Evolutionary conservation across 2,888 invertebrate species (phyloP), one percentile per base, ranked within the genome.

Genomic region (Sussaba pulchella): DNA sequence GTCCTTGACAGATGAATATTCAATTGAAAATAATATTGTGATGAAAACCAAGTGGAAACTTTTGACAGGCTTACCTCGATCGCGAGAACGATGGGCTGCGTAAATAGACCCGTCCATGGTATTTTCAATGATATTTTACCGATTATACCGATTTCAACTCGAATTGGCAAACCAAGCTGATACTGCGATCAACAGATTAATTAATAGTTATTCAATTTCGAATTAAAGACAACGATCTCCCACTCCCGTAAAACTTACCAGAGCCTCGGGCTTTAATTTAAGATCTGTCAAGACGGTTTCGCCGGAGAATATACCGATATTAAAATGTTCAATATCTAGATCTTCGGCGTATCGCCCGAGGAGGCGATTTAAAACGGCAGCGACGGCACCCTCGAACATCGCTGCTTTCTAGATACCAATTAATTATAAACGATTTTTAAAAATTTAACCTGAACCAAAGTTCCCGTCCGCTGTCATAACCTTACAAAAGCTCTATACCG

Each of bases 341-440:
- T 97, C 96, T 90, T 96, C 95, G 36, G 97, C 95, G 89, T 97
- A 97, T 91, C 96, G 96, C 81, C 97, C 97, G 85, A 97, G 93
- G 83, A 96, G 94, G 88, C 96, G 95, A 93, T 97, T 97, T 52
- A 97, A 93, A 87, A 97, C 93, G 76, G 96, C 95, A 80, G 97
- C 96, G 57, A 96, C 96, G 21, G 96, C 95, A 87, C 96, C 95
- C 93, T 96, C 96, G 90, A 96, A 95, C 96, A 96, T 96, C 14
- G 31, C 6, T 31, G 6, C 6, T 31, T 31, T 31, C 31, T n/a
- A n/a, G n/a, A n/a, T n/a, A n/a, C n/a, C n/a, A n/a, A n/a, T n/a
- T n/a, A n/a, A n/a, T n/a, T n/a, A n/a, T n/a, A n/a, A n/a, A n/a
- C n/a, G n/a, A n/a, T 61, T 63, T 52, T 36, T 77, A 81, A 43